These are phyloP conservation scores for Terebella lapidaria DNA, from an alignment of 2,888 invertebrate genomes.

Conservation along the genomic window DNA sequence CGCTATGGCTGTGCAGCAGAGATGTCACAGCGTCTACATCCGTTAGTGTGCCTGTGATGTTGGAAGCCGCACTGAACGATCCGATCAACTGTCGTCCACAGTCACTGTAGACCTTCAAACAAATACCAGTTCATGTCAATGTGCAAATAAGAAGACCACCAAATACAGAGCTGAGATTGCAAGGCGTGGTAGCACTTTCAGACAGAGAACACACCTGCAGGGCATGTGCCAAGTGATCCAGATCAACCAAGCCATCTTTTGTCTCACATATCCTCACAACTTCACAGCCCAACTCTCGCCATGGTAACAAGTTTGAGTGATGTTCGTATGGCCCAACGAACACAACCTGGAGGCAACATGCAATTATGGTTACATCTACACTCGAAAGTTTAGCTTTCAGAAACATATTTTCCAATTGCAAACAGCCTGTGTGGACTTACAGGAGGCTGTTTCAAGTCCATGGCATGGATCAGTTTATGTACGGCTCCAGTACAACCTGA, in stretches of 20 bases:
- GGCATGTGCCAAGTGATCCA: too few relatives aligned
- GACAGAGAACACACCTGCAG: too few relatives aligned
- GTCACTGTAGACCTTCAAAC: too few relatives aligned
- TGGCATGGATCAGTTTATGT: slow-evolving; percentile 69
- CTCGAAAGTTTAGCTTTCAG: too few relatives aligned
- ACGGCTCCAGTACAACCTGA: slow-evolving; percentile 73
- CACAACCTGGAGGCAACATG: slow-evolving; percentile 58
- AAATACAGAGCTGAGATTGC: too few relatives aligned
- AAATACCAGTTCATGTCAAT: too few relatives aligned
- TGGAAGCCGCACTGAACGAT: slow-evolving; percentile 80
- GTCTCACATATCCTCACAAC: slow-evolving; percentile 75
- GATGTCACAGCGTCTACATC: slow-evolving; percentile 78
- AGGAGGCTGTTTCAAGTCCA: slow-evolving; percentile 59
- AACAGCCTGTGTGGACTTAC: slow-evolving; percentile 34
- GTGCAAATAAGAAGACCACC: too few relatives aligned
- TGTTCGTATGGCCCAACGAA: slow-evolving; percentile 78
- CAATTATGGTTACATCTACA: too few relatives aligned
- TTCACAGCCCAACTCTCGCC: slow-evolving; percentile 75
- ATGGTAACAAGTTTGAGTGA: slow-evolving; percentile 72
- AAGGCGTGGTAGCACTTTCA: too few relatives aligned
- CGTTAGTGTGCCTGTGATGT: slow-evolving; percentile 80
- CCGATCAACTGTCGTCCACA: slow-evolving; percentile 68
- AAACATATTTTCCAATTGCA: too few relatives aligned
- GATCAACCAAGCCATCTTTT: slow-evolving; percentile 73
- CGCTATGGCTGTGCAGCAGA: slow-evolving; percentile 75